Conservation (phyloP, 2,797 vertebrate species). For the Otus scops region DNA sequence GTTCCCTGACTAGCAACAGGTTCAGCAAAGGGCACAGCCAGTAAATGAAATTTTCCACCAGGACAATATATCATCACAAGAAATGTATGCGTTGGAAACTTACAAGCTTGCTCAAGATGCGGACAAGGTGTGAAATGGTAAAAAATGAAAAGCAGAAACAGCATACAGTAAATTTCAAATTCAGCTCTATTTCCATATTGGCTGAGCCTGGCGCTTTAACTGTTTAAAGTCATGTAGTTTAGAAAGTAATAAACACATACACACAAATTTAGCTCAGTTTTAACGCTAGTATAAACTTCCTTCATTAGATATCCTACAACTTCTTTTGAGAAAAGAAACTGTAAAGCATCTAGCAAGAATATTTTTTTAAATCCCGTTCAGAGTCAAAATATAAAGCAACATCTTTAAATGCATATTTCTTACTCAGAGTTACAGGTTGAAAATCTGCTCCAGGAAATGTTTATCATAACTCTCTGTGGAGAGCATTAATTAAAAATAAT, state of each 20-base stretch:
- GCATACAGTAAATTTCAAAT: constrained; percentile 85
- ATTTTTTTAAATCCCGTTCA: background rate
- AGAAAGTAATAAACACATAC: constrained; percentile 5
- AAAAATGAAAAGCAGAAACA: constrained; percentile 81
- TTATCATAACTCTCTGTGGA: constrained; percentile 56
- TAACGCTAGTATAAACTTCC: background rate
- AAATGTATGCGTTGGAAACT: constrained; percentile 93
- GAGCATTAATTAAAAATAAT: constrained; percentile 61
- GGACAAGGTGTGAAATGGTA: constrained; percentile 90
- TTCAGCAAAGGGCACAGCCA: constrained; percentile 98
- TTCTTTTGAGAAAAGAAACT: constrained; percentile 21
- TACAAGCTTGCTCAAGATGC: constrained; percentile 88
- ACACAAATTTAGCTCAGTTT: background rate
- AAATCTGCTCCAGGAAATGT: constrained; percentile 47
- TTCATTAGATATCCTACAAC: constrained; percentile 16
- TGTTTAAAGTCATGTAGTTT: constrained; percentile 69
- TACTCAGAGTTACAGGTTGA: background rate
- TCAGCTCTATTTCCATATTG: constrained; percentile 88
- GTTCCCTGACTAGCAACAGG: constrained; percentile 98
- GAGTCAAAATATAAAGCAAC: constrained; percentile 13
- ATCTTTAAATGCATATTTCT: constrained; percentile 49
- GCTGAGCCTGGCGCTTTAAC: constrained; percentile 82
- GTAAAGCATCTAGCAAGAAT: background rate
- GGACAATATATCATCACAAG: constrained; percentile 99
- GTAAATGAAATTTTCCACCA: constrained; percentile 99